Evolutionary conservation across 2,888 invertebrate species (phyloP), one percentile per base, ranked within the genome.

Genomic region (Lepidocyrtinus sp.): DNA sequence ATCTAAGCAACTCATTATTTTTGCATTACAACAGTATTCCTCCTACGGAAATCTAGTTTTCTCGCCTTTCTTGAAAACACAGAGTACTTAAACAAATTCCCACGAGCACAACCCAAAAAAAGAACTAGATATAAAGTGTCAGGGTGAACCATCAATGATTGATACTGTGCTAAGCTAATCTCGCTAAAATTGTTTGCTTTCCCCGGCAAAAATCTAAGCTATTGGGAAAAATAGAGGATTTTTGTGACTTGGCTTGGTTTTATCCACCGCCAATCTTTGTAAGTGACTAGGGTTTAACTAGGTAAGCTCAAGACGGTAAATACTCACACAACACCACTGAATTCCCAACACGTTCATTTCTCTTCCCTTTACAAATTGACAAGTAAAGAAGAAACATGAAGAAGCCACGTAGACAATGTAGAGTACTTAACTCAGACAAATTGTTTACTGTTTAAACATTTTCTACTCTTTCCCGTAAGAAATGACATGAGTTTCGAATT

Each of bases 151-250:
- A 83, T 85, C 85, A 83, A 85, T 85, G 85, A 85, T 85, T 82
- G 85, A 85, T 82, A 82, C 76, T 79, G 82, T 82, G 79, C 81
- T 75, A 83, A 82, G 68, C 74, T 76, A 83, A 82, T 83, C 83
- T 79, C 68, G 65, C 55, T 70, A 72, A 72, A 76, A 77, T 80
- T 80, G 67, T 71, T 36, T 55, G 59, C 70, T 70, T 81, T 70
- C 76, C 61, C 63, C n/a, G n/a, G n/a, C n/a, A n/a, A n/a, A n/a
- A n/a, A n/a, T n/a, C n/a, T n/a, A n/a, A n/a, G n/a, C n/a, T n/a
- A n/a, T n/a, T n/a, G n/a, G n/a, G n/a, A n/a, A n/a, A n/a, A n/a
- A n/a, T n/a, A n/a, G n/a, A n/a, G n/a, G n/a, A n/a, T n/a, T n/a
- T n/a, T n/a, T n/a, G n/a, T n/a, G n/a, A n/a, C n/a, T n/a, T n/a